phyloP scores from a whole-genome alignment of 2,113 vertebrate species.

The Acrocephalus arundinaceus region DNA sequence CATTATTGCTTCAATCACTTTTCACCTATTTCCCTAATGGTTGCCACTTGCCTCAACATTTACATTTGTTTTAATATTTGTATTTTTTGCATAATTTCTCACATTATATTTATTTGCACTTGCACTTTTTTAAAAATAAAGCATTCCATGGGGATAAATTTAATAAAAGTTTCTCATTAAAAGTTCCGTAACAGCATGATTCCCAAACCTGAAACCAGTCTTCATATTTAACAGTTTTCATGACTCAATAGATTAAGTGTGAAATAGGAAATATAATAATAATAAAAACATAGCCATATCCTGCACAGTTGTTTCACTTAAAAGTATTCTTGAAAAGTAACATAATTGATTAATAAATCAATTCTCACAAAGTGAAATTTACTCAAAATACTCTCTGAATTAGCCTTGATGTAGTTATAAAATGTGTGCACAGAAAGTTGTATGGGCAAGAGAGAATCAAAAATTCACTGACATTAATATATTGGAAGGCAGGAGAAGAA shows the following conservation, averaged over 20 bases:
- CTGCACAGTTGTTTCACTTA: conserved; percentile 47
- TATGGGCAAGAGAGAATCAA: not conserved
- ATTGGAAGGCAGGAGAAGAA: not conserved
- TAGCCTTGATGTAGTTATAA: not conserved
- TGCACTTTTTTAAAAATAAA: conserved; percentile 24
- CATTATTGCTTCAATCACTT: conserved; percentile 39
- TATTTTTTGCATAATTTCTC: conserved; percentile 57
- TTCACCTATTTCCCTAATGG: conserved; percentile 50
- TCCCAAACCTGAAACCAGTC: conserved; percentile 46
- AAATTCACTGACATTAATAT: not conserved
- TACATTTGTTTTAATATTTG: conserved; percentile 28
- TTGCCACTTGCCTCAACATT: conserved; percentile 15
- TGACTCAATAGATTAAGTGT: conserved; percentile 64
- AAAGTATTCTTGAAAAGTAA: conserved; percentile 55
- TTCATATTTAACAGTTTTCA: conserved; percentile 56
- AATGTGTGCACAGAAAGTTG: not conserved
- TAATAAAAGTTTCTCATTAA: conserved; percentile 63
- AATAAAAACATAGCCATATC: conserved; percentile 46
- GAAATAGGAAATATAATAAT: conserved; percentile 63
- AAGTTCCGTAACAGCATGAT: conserved; percentile 31
- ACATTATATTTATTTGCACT: conserved; percentile 64
- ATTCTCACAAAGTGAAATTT: not conserved
- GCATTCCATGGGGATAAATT: conserved; percentile 43
- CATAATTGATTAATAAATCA: conserved; percentile 50
- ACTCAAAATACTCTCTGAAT: conserved; percentile 3